These are phyloP conservation scores for Callipepla californica DNA, from an alignment of 2,113 vertebrate species.

Conservation along the genomic window DNA sequence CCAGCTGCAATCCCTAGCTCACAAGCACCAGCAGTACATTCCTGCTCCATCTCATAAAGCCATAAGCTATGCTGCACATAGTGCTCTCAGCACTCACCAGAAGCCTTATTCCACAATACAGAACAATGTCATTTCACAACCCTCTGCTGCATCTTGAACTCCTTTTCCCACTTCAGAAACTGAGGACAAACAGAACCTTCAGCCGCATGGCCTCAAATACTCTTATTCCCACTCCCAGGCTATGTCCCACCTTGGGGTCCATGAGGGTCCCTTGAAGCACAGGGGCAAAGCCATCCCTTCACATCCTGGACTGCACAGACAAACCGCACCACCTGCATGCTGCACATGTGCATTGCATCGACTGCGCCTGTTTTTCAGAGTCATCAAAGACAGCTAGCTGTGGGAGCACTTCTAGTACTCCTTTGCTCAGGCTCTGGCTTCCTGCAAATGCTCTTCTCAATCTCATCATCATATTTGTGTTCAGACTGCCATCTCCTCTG, in stretches of 20 bases:
- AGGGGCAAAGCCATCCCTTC: not conserved
- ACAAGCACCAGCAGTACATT: not conserved
- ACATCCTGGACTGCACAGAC: rapidly evolving
- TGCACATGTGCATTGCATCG: not conserved
- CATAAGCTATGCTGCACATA: not conserved
- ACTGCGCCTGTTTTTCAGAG: not conserved
- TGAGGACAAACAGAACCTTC: not conserved
- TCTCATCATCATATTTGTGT: conserved; percentile 32
- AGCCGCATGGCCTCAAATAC: not conserved
- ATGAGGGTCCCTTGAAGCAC: rapidly evolving
- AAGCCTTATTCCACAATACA: not conserved
- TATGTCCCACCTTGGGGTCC: not conserved
- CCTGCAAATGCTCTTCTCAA: conserved; percentile 28
- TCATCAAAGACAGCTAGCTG: conserved; percentile 32
- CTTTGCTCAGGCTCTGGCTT: conserved; percentile 22
- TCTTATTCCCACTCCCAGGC: not conserved
- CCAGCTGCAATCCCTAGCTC: not conserved
- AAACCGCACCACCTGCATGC: not conserved
- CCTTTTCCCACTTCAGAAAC: not conserved
- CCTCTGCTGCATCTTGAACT: not conserved
- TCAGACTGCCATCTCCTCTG: not conserved
- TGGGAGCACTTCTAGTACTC: not conserved
- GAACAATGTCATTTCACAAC: not conserved
- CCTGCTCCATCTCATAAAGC: not conserved
- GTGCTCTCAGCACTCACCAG: not conserved